Evolutionary conservation across 1,140 invertebrate species (phyloP), one percentile per base, ranked within the genome.

Genomic region (Phortica variegata): DNA sequence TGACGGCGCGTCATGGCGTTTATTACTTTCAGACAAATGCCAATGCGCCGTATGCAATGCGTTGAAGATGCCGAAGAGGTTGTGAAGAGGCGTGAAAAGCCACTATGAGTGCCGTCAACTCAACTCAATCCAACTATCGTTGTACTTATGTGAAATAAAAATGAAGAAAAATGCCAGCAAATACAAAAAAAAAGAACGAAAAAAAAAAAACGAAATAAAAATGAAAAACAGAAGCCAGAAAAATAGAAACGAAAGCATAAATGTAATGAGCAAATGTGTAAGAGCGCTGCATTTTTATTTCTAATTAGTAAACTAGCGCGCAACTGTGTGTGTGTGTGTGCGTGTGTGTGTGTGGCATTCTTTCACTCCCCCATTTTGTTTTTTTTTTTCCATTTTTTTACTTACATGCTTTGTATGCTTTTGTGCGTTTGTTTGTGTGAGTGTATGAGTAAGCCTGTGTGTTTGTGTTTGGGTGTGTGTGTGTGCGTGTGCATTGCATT

Each of bases 11-110:
- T 20, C 38, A 58, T 31, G 77, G 78, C 32, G 74, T 79, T 21
- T 80, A 66, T 55, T 73, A 75, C 33, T 54, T 80, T 38, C 54
- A 68, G 46, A 79, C 77, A 18, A 74, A 77, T 43, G 60, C 69
- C 5, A 49, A 47, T 18, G 63, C 77, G 13, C 77, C 78, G 13
- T 80, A 77, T 48, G 48, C 38, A 36, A 37, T 36, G 21, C 37
- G 43, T 10, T 18, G 16, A 40, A 20, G 23, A 33, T 39, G 48
- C 26, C 19, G 8, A 10, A 23, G 32, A 21, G 9, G 10, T n/a
- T 32, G 17, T 46, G 29, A 20, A 43, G 15, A n/a, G 33, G 12
- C n/a, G n/a, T 34, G 33, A 34, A 10, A 34, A 5, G 33, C 12
- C 16, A 15, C 16, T 34, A n/a, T 34, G 33, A 10, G 33, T n/a